Conservation (phyloP, 2,797 vertebrate genomes). For the Tamandua tetradactyla region DNA sequence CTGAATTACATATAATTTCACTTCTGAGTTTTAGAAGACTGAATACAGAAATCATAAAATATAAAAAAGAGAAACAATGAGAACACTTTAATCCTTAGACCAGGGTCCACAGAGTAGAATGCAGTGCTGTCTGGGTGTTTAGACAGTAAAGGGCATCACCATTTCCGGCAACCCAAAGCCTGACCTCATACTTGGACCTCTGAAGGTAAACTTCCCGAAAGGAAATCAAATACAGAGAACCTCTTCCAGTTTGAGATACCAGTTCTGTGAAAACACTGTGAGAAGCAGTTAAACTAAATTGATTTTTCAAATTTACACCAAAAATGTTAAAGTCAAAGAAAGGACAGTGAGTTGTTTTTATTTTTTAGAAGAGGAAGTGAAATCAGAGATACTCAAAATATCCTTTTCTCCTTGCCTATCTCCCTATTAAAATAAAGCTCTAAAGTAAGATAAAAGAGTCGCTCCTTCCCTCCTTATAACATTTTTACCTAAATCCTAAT, state of each 20-base stretch:
- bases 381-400: slow-evolving; percentile 41
- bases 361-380: slow-evolving; percentile 46
- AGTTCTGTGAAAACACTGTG: slow-evolving; percentile 39
- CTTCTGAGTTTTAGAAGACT: slow-evolving; percentile 44
- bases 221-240: slow-evolving; percentile 77
- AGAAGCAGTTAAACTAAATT: slow-evolving; percentile 48
- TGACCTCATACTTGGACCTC: slow-evolving; percentile 75
- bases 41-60: slow-evolving; percentile 26
- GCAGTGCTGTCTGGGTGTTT: slow-evolving; percentile 60
- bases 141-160: slow-evolving; percentile 68
- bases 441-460: slow-evolving; percentile 47
- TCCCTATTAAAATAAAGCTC: slow-evolving; percentile 19
- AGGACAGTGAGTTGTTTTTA: background rate
- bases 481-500: slow-evolving; percentile 43
- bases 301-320: background rate
- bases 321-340: slow-evolving; percentile 55
- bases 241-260: slow-evolving; percentile 48
- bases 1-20: background rate
- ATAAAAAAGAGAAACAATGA: slow-evolving; percentile 46
- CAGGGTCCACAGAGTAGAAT: slow-evolving; percentile 37
- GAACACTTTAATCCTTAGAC: slow-evolving; percentile 58
- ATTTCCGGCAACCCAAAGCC: slow-evolving; percentile 66
- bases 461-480: background rate
- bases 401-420: slow-evolving; percentile 7
- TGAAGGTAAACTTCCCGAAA: slow-evolving; percentile 79